phyloP scores from a whole-genome alignment of 1,140 invertebrate genomes.

The Cotesia chilonis region DNA sequence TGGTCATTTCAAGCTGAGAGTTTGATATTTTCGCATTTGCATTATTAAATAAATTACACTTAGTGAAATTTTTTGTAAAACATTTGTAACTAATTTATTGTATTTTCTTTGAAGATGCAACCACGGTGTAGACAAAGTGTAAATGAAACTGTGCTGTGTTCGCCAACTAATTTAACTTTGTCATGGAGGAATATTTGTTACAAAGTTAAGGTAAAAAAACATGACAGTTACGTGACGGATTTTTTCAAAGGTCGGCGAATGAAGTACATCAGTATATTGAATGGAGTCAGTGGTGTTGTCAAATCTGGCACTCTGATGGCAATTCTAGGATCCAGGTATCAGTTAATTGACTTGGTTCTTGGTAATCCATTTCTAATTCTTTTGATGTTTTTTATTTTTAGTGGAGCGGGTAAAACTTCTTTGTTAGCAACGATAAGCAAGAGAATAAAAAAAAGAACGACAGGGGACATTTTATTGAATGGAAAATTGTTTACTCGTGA shows the following conservation, averaged over 20 bases:
- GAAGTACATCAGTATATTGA: slow-evolving; percentile 36
- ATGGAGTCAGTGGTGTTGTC: slow-evolving; percentile 36
- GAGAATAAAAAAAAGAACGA: slow-evolving; percentile 69
- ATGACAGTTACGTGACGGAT: slow-evolving; percentile 35
- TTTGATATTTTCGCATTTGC: too few species aligned
- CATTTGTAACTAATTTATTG: neutral
- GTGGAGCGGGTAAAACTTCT: slow-evolving; percentile 78
- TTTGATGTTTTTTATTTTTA: slow-evolving; percentile 48
- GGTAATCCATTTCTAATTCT: slow-evolving; percentile 12
- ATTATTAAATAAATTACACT: too few species aligned
- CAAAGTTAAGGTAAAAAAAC: slow-evolving; percentile 38
- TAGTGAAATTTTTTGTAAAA: too few species aligned
- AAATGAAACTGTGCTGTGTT: slow-evolving; percentile 20
- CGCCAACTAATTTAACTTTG: slow-evolving; percentile 31
- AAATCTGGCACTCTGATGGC: slow-evolving; percentile 41
- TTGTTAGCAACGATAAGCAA: slow-evolving; percentile 75
- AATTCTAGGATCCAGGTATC: slow-evolving; percentile 62
- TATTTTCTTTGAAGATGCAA: slow-evolving; percentile 24
- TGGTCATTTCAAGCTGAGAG: too few species aligned
- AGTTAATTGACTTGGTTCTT: neutral
- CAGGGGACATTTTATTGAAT: slow-evolving; percentile 75
- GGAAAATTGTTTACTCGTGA: slow-evolving; percentile 70
- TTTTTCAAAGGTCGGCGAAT: slow-evolving; percentile 32
- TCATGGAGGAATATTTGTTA: slow-evolving; percentile 43
- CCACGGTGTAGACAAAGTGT: slow-evolving; percentile 9